Conservation (phyloP, 1,140 invertebrate genomes). For the Sinonovacula constricta region DNA sequence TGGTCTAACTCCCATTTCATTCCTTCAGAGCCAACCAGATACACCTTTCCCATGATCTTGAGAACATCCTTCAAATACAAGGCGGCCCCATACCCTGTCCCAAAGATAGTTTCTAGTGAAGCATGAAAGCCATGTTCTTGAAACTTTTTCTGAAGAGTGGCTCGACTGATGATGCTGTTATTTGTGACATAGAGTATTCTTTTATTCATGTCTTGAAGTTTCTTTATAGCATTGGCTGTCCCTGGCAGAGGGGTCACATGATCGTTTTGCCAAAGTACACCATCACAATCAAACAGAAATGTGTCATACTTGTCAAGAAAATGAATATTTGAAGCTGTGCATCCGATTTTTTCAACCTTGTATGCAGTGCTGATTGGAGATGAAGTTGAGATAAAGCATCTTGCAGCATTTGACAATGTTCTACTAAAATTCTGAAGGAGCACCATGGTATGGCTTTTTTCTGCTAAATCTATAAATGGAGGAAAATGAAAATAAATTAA, state of each 20-base stretch:
- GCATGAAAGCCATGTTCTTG: slow-evolving; percentile 62
- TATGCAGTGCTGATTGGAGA: too few relatives aligned
- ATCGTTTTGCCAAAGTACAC: slow-evolving; percentile 68
- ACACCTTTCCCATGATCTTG: slow-evolving; percentile 56
- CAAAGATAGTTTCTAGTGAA: slow-evolving; percentile 61
- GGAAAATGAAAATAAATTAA: too few relatives aligned
- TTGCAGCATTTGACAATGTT: too few relatives aligned
- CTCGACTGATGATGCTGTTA: slow-evolving; percentile 65
- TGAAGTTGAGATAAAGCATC: too few relatives aligned
- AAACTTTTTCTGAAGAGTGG: slow-evolving; percentile 58
- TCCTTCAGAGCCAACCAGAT: slow-evolving; percentile 71
- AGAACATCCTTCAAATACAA: slow-evolving; percentile 63
- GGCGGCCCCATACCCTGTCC: slow-evolving; percentile 62
- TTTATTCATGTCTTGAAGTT: slow-evolving; percentile 58
- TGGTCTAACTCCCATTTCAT: slow-evolving; percentile 75
- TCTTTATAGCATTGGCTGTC: slow-evolving; percentile 53
- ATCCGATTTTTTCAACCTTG: not conserved
- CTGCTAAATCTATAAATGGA: too few relatives aligned
- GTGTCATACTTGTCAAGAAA: slow-evolving; percentile 67
- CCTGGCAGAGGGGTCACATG: slow-evolving; percentile 61
- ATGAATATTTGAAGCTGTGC: not conserved
- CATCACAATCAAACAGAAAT: slow-evolving; percentile 70
- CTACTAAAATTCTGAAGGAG: too few relatives aligned
- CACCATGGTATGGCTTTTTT: too few relatives aligned
- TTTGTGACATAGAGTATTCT: slow-evolving; percentile 70